These are phyloP conservation scores for Gambelia wislizenii DNA, from an alignment of 2,797 vertebrate species.

Conservation along the genomic window DNA sequence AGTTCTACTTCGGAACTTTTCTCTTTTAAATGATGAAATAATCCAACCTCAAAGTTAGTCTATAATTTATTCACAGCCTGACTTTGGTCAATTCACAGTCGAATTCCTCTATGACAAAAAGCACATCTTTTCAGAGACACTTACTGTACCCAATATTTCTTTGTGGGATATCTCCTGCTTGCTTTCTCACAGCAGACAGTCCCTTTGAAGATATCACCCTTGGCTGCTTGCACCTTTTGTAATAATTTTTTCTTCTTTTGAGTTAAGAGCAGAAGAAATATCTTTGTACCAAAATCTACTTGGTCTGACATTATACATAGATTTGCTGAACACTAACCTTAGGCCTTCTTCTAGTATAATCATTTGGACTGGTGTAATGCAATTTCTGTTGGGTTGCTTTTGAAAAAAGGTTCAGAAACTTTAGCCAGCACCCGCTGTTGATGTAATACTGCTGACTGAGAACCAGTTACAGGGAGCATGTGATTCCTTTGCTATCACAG, in stretches of 20 bases:
- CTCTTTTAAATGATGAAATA: constrained; percentile 48
- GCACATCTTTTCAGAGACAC: constrained; percentile 43
- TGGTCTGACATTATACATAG: constrained; percentile 5
- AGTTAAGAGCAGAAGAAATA: constrained; percentile 16
- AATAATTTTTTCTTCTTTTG: constrained; percentile 19
- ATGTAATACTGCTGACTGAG: not conserved
- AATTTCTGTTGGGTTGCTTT: not conserved
- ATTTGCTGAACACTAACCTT: not conserved
- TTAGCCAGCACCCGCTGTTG: not conserved
- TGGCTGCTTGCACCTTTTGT: not conserved
- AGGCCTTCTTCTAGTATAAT: not conserved
- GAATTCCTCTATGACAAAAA: constrained; percentile 57
- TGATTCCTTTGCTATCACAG: not conserved
- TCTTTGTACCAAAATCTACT: not conserved
- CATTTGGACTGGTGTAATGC: not conserved
- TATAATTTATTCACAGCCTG: constrained; percentile 57
- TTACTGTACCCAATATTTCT: constrained; percentile 20
- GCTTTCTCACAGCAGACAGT: constrained; percentile 13
- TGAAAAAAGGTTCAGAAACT: not conserved
- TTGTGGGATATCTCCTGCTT: constrained; percentile 25
- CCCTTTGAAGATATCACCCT: constrained; percentile 19
- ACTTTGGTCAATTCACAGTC: constrained; percentile 54
- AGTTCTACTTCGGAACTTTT: constrained; percentile 48
- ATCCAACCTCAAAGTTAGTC: constrained; percentile 54
- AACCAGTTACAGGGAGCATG: not conserved